phyloP scores from a whole-genome alignment of 2,113 vertebrate genomes.

The Empidonax alnorum region DNA sequence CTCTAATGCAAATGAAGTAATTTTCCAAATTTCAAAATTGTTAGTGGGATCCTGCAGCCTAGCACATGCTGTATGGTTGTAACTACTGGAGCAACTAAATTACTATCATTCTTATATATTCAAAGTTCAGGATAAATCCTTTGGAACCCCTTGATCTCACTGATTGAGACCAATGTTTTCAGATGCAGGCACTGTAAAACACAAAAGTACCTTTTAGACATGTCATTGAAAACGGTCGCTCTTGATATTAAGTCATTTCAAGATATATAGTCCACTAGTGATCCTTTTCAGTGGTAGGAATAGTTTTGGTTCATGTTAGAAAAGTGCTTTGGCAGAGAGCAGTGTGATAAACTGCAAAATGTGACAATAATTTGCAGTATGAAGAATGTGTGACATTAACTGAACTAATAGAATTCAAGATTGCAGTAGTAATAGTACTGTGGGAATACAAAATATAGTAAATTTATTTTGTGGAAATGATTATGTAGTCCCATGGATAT shows the following conservation, averaged over 20 bases:
- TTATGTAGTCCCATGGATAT: background rate
- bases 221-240: background rate
- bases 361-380: background rate
- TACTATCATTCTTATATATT: background rate
- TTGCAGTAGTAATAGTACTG: background rate
- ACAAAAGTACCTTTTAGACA: background rate
- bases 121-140: background rate
- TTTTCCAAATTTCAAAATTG: background rate
- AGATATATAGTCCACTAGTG: background rate
- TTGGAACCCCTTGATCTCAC: background rate
- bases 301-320: background rate
- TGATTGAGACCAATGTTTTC: background rate
- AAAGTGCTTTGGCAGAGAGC: background rate
- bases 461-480: background rate
- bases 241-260: background rate
- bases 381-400: background rate
- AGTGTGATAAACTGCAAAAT: background rate
- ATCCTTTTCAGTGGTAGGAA: background rate
- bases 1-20: background rate
- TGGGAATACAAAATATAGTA: background rate
- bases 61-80: accelerated
- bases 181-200: background rate
- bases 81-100: background rate
- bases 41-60: background rate
- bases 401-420: background rate